Percentiles rank a stretch among this genome's conserved stretches.
Evolutionary conservation across 2,113 vertebrate species (phyloP).

Genomic region (Takifugu flavidus): DNA sequence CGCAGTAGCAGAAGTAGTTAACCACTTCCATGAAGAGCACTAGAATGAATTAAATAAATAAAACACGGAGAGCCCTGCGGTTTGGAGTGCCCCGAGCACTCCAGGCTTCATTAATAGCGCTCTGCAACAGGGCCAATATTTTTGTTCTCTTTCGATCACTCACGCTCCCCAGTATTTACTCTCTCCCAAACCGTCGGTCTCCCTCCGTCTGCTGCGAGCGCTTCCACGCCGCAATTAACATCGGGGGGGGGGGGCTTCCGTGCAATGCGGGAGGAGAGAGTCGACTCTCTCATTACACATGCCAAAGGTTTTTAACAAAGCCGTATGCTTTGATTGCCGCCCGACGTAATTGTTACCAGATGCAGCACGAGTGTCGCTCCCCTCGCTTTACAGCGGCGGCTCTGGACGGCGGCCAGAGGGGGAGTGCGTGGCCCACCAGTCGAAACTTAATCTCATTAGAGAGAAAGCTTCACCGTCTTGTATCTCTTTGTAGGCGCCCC

Average conservation of each 20-base stretch:
- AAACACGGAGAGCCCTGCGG: constrained; percentile 39
- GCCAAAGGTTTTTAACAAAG: constrained; percentile 68
- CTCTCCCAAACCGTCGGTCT: constrained; percentile 10
- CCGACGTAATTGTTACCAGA: constrained; percentile 78
- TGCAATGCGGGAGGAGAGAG: constrained; percentile 53
- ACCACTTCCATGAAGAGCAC: constrained; percentile 64
- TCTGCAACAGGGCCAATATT: constrained; percentile 32
- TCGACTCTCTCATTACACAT: constrained; percentile 63
- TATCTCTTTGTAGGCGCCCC: constrained; percentile 62
- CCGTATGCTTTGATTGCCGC: constrained; percentile 65
- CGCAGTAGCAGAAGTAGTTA: constrained; percentile 64
- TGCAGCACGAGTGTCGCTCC: constrained; percentile 73
- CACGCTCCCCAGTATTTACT: constrained; percentile 18
- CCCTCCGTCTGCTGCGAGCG: constrained; percentile 10
- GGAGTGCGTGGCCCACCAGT: constrained; percentile 64
- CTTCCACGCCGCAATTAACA: constrained; percentile 59
- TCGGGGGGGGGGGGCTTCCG: constrained; percentile 34
- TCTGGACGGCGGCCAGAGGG: constrained; percentile 69
- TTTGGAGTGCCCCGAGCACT: constrained; percentile 41
- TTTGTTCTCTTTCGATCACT: constrained; percentile 34
- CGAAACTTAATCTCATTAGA: constrained; percentile 78
- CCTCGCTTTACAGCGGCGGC: constrained; percentile 61
- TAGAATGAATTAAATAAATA: constrained; percentile 39
- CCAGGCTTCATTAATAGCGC: constrained; percentile 18
- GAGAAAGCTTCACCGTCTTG: constrained; percentile 66